phyloP scores from a whole-genome alignment of 2,888 invertebrate species.

The Clitarchus hookeri region DNA sequence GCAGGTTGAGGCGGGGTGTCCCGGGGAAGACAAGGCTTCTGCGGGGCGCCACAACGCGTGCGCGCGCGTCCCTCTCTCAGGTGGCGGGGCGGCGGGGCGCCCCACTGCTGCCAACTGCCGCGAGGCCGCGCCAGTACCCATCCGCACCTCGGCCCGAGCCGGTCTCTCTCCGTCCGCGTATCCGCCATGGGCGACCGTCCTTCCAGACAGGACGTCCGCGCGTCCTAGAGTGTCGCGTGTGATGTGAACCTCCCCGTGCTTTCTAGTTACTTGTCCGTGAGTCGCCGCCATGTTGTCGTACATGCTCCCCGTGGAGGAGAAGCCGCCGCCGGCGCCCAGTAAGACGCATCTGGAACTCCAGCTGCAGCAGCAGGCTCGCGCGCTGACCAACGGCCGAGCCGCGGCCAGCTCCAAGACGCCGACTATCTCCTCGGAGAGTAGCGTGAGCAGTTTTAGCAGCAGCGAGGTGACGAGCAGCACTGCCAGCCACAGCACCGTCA shows the following conservation, averaged over 20 bases:
- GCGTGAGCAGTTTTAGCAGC: conserved; percentile 66
- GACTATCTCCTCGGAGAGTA: conserved; percentile 65
- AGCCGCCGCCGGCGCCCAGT: conserved; percentile 59
- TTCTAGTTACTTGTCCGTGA: background rate
- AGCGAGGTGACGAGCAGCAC: conserved; percentile 64
- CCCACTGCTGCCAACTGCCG: background rate
- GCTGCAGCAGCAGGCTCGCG: conserved; percentile 45
- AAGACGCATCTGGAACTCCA: conserved; percentile 60
- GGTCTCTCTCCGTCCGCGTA: no score
- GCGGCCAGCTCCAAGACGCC: conserved; percentile 48
- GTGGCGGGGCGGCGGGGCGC: background rate
- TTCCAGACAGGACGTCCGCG: no score
- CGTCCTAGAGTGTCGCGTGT: background rate
- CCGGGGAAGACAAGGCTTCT: background rate
- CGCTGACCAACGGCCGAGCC: conserved; percentile 17
- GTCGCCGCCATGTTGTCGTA: conserved; percentile 69
- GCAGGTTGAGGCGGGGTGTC: background rate
- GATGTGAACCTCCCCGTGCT: background rate
- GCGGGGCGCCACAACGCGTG: no score
- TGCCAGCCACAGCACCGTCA: conserved; percentile 53
- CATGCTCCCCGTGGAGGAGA: conserved; percentile 78
- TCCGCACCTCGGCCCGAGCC: no score
- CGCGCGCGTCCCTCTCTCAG: no score
- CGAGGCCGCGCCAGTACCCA: background rate
- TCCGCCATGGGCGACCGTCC: no score